These are phyloP conservation scores for Heteropelma amictum DNA, from an alignment of 2,888 invertebrate genomes.

Conservation along the genomic window DNA sequence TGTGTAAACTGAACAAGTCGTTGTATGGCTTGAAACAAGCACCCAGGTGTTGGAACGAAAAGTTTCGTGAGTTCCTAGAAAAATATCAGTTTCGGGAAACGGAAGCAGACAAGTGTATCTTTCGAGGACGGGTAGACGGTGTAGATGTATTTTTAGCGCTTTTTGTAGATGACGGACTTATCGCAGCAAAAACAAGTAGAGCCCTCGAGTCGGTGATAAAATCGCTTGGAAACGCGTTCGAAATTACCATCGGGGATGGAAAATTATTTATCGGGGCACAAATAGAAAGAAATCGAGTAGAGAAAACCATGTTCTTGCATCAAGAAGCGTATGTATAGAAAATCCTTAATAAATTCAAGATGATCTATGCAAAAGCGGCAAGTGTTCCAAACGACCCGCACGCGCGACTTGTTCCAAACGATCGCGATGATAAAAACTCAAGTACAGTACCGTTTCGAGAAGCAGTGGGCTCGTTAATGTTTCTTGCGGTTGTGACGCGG, in stretches of 20 bases:
- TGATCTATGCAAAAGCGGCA: conserved; percentile 53
- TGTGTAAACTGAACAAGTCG: conserved; percentile 24
- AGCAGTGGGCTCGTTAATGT: no score
- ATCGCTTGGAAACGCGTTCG: background rate
- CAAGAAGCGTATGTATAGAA: conserved; percentile 5
- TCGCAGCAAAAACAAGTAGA: conserved; percentile 2
- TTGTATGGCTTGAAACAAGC: background rate
- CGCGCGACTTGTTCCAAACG: conserved; percentile 22
- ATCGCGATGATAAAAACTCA: conserved; percentile 28
- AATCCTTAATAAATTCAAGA: conserved; percentile 49
- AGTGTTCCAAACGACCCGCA: conserved; percentile 45
- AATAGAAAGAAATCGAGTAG: conserved; percentile 4
- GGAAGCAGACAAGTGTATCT: conserved; percentile 13
- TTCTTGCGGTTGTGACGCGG: no score
- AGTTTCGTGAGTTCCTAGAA: conserved; percentile 24
- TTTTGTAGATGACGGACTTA: no score
- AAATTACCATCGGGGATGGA: no score
- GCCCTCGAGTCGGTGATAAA: background rate
- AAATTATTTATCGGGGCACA: no score
- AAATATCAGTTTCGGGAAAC: conserved; percentile 20
- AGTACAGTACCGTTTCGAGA: conserved; percentile 41
- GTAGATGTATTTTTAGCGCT: conserved; percentile 27
- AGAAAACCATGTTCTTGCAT: conserved; percentile 18
- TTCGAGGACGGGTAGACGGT: conserved; percentile 21
- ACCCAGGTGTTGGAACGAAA: conserved; percentile 19